Percentiles rank a stretch among this genome's conserved stretches.
Conservation (phyloP, 92 coral and sea anemone genomes). For the Palythoa grandiflora region DNA sequence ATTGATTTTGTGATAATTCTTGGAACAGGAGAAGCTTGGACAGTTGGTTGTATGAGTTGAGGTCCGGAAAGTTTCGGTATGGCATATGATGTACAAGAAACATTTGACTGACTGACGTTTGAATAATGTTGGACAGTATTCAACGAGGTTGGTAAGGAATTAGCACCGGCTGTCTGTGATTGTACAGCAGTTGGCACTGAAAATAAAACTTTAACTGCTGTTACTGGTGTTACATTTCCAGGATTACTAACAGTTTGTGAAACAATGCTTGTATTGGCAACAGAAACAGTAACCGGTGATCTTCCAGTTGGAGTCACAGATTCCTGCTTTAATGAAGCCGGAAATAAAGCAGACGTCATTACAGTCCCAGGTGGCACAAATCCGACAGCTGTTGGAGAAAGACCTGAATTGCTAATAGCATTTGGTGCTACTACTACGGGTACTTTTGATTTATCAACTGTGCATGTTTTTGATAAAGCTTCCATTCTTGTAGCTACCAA, state of each 20-base stretch:
- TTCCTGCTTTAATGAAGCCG: slow-evolving; percentile 3
- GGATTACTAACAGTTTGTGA: slow-evolving; percentile 12
- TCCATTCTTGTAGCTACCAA: neutral
- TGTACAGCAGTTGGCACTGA: slow-evolving; percentile 11
- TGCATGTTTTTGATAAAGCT: neutral
- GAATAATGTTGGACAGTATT: slow-evolving; percentile 13
- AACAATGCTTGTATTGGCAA: neutral
- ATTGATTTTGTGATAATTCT: neutral
- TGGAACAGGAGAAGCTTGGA: slow-evolving; percentile 21
- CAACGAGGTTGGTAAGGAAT: neutral
- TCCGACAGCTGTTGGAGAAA: slow-evolving; percentile 26
- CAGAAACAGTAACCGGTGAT: neutral
- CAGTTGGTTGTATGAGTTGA: neutral
- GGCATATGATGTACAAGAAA: neutral
- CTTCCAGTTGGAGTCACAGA: neutral
- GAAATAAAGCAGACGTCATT: slow-evolving; percentile 8
- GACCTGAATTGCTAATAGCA: neutral
- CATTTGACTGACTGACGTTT: neutral
- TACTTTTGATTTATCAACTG: neutral
- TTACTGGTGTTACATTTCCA: neutral
- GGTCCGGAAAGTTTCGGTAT: neutral
- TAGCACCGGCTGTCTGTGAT: neutral
- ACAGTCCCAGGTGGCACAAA: neutral
- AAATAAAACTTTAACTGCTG: slow-evolving; percentile 23
- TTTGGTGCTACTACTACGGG: neutral